Base-by-base conservation (phyloP, 2,797 vertebrate species). In the Sphenopsis melanotis region DNA sequence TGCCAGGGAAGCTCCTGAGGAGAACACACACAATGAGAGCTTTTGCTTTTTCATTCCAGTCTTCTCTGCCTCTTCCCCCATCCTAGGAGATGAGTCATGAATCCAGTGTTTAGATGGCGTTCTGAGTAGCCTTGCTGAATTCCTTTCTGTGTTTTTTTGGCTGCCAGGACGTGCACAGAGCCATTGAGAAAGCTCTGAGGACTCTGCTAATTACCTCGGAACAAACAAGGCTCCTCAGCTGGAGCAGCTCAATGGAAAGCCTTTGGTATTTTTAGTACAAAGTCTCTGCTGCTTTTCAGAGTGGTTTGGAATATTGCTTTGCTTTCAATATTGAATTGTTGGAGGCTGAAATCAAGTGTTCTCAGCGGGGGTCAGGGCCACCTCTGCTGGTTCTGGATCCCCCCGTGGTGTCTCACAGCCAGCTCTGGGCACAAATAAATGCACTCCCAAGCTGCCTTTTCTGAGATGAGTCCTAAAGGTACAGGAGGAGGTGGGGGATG, bases 141-240 rank as follows among this genome's bases (percentile, higher is more conserved):
- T 81, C 65, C 55, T 71, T 71, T 27, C 83, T 5, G 74, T 50
- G 76, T 64, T 93, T 61, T 61, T 71, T 36, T 17, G 71, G 71
- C 90, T 83, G 92, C 37, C 95, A 80, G 78, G 83, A 61, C 3
- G 18, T 21, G 65, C 60, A 64, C 80, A 57, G 61, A 95, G 65
- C 86, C 92, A 23, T 56, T 15, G 72, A 39, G 81, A 83, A 83
- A 47, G 87, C 93, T 90, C 87, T 34, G 92, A 89, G 82, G 93
- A 60, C 10, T 61, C 83, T 76, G 88, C 92, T 95, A 93, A 93
- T 96, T 90, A 90, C 94, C 94, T 68, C 15, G 9, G 49, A 92
- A 71, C 90, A 95, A 95, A 91, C 85, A 86, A 69, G 9, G 12
- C 74, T 71, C 87, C 92, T 93, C 96, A 87, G 88, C 93, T 57